These are phyloP conservation scores for Anoncus sp. DNA, from an alignment of 2,888 invertebrate genomes.

Conservation along the genomic window DNA sequence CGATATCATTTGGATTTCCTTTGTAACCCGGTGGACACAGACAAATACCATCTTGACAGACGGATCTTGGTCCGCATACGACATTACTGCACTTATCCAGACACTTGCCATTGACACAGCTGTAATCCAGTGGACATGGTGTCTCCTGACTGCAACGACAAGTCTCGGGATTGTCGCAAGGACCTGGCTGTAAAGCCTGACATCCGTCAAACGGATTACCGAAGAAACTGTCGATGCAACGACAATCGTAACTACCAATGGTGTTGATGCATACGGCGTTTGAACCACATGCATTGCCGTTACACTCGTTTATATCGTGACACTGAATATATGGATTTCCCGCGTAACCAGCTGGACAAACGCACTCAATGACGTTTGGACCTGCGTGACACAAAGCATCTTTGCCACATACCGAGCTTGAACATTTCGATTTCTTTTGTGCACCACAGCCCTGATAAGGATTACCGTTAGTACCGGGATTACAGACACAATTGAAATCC, in stretches of 20 bases:
- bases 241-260: conserved; percentile 94
- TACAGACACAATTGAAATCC: conserved; percentile 92
- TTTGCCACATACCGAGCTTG: conserved; percentile 89
- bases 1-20: conserved; percentile 90
- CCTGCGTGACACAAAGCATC: conserved; percentile 93
- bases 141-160: conserved; percentile 90
- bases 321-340: conserved; percentile 96
- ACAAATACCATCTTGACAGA: conserved; percentile 92
- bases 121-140: conserved; percentile 91
- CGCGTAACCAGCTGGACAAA: conserved; percentile 92
- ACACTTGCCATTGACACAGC: conserved; percentile 90
- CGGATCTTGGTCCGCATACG: conserved; percentile 92
- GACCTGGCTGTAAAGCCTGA: conserved; percentile 88
- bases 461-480: conserved; percentile 93
- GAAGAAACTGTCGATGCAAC: conserved; percentile 92
- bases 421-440: conserved; percentile 89
- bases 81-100: conserved; percentile 90
- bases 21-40: conserved; percentile 91
- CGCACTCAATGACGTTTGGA: conserved; percentile 90
- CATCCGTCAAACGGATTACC: conserved; percentile 96
- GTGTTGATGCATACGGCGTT: conserved; percentile 96
- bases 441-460: conserved; percentile 93
- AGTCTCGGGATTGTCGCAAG: conserved; percentile 88
- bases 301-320: conserved; percentile 93
- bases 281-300: conserved; percentile 90